These are phyloP conservation scores for Brachymystax lenok DNA, from an alignment of 2,797 vertebrate genomes.

Conservation along the genomic window DNA sequence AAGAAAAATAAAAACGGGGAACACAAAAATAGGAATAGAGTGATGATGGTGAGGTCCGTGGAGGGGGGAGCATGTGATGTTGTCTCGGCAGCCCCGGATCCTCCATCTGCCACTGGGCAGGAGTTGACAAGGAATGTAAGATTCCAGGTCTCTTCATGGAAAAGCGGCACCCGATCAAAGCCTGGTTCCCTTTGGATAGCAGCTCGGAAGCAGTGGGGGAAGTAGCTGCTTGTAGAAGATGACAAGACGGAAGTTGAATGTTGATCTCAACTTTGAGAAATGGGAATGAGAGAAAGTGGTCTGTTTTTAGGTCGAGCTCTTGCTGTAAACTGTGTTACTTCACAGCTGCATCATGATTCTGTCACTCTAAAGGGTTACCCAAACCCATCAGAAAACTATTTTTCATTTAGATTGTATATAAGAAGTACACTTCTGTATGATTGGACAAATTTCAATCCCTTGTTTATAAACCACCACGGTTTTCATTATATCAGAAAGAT, in stretches of 20 bases:
- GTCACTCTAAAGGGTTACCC: background rate
- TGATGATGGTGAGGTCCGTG: background rate
- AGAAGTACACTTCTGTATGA: background rate
- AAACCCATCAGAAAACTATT: background rate
- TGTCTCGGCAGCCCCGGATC: constrained; percentile 24
- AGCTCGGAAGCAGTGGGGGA: constrained; percentile 1
- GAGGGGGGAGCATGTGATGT: constrained; percentile 3
- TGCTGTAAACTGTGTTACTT: background rate
- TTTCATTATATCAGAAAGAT: background rate
- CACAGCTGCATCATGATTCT: background rate
- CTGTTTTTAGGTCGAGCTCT: background rate
- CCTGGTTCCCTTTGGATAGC: constrained; percentile 34
- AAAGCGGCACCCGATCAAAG: constrained; percentile 50
- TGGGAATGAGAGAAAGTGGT: constrained; percentile 29
- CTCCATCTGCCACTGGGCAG: constrained; percentile 64
- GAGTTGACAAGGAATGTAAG: constrained; percentile 62
- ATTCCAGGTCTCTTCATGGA: constrained; percentile 52
- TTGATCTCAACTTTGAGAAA: constrained; percentile 37
- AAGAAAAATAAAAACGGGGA: background rate
- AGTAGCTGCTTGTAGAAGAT: constrained; percentile 24
- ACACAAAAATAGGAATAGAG: constrained; percentile 18
- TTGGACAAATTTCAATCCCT: background rate
- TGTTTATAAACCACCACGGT: background rate
- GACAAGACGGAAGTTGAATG: constrained; percentile 28
- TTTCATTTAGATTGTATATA: background rate